These are phyloP conservation scores for Orthosia cruda DNA, from an alignment of 2,888 invertebrate genomes.

Conservation along the genomic window DNA sequence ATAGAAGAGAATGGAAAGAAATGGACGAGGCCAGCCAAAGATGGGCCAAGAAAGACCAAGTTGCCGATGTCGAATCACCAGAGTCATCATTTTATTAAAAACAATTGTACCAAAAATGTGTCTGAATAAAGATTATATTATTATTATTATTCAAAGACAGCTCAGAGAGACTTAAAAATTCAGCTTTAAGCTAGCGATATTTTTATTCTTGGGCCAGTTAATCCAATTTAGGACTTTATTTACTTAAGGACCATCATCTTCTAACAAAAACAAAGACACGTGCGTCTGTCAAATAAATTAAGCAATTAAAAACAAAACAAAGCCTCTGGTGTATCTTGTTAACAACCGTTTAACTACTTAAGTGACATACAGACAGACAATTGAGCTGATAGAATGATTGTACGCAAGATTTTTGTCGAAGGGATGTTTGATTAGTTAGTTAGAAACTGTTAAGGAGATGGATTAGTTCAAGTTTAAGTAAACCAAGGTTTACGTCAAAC, in stretches of 20 bases:
- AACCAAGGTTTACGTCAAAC: background rate
- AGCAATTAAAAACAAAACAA: slow-evolving; percentile 44
- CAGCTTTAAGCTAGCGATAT: too few relatives aligned
- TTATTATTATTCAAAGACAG: too few relatives aligned
- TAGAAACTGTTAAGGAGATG: background rate
- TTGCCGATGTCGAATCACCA: too few relatives aligned
- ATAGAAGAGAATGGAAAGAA: too few relatives aligned
- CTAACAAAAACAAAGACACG: background rate
- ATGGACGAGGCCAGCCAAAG: too few relatives aligned
- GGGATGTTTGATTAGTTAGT: background rate
- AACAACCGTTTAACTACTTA: slow-evolving; percentile 28
- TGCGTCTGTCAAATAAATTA: slow-evolving; percentile 15
- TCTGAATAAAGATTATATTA: too few relatives aligned
- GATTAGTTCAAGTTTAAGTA: background rate
- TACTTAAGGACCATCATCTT: background rate
- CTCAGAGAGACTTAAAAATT: too few relatives aligned
- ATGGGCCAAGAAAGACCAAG: too few relatives aligned
- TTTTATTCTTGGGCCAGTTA: background rate
- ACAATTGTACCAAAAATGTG: too few relatives aligned
- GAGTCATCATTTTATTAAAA: too few relatives aligned
- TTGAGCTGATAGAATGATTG: slow-evolving; percentile 59
- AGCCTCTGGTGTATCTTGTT: background rate
- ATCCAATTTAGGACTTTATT: too few relatives aligned
- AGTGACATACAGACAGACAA: slow-evolving; percentile 37
- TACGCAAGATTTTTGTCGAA: background rate